These are phyloP conservation scores for Tringa solitaria DNA, from an alignment of 2,113 vertebrate species.

Conservation along the genomic window DNA sequence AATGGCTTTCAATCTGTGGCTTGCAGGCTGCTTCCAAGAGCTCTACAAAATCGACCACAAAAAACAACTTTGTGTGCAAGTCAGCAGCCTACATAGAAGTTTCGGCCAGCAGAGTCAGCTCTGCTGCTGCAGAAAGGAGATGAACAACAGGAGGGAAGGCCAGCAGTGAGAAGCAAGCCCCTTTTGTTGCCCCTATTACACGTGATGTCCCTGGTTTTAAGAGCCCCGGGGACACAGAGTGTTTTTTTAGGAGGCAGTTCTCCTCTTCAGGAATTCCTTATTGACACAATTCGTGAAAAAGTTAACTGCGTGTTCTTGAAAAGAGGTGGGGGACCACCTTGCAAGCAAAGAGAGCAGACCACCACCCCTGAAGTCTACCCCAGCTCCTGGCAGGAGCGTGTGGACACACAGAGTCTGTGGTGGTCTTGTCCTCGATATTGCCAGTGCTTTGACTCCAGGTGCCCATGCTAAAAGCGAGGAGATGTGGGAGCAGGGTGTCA, in stretches of 20 bases:
- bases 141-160: rapidly evolving
- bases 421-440: neutral
- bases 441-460: neutral
- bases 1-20: neutral
- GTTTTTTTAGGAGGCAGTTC: neutral
- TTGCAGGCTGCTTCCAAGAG: neutral
- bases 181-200: neutral
- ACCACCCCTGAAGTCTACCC: rapidly evolving
- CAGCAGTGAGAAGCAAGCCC: neutral
- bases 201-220: neutral
- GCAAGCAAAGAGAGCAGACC: neutral
- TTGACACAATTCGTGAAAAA: neutral
- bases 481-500: neutral
- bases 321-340: neutral
- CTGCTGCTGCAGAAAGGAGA: neutral
- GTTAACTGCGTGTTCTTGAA: neutral
- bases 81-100: neutral
- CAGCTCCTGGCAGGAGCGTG: neutral
- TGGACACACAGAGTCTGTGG: neutral
- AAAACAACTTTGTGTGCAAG: neutral
- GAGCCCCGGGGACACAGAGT: rapidly evolving
- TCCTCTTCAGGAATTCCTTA: neutral
- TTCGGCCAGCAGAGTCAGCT: neutral
- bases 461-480: rapidly evolving
- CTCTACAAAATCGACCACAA: neutral